These are phyloP conservation scores for Mythimna pallens DNA, from an alignment of 2,888 invertebrate genomes.

Conservation along the genomic window DNA sequence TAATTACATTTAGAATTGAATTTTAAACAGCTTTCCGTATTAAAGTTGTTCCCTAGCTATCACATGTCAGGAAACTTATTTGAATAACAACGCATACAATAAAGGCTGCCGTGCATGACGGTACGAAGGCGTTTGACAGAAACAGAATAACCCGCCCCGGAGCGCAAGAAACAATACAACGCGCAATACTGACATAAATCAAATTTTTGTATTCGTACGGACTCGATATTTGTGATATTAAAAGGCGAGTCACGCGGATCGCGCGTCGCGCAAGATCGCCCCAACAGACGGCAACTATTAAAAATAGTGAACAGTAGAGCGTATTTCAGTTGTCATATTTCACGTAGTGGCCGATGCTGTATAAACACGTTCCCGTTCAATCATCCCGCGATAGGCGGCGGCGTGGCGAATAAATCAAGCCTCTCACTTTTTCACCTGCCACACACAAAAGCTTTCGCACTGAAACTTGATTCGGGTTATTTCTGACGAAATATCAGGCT, in stretches of 20 bases:
- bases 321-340: slow-evolving; percentile 88
- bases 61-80: slow-evolving; percentile 70
- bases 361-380: slow-evolving; percentile 90
- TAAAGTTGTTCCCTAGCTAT: slow-evolving; percentile 52
- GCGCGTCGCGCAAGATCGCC: slow-evolving; percentile 71
- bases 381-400: slow-evolving; percentile 89
- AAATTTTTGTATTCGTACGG: slow-evolving; percentile 78
- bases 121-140: slow-evolving; percentile 80
- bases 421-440: slow-evolving; percentile 91
- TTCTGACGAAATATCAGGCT: slow-evolving; percentile 90
- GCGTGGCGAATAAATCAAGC: slow-evolving; percentile 89
- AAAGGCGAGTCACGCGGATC: slow-evolving; percentile 75
- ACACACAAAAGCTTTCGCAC: slow-evolving; percentile 89
- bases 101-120: slow-evolving; percentile 72
- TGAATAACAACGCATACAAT: slow-evolving; percentile 71
- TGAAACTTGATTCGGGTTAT: slow-evolving; percentile 91
- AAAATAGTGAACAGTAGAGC: slow-evolving; percentile 70
- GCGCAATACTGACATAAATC: slow-evolving; percentile 82
- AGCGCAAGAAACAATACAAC: slow-evolving; percentile 82
- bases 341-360: slow-evolving; percentile 84
- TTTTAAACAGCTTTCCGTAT: slow-evolving; percentile 56
- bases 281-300: slow-evolving; percentile 66
- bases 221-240: slow-evolving; percentile 78
- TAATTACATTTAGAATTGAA: slow-evolving; percentile 56
- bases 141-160: slow-evolving; percentile 78